Evolutionary conservation across 2,113 vertebrate species (phyloP), one percentile per base, ranked within the genome.

Genomic region (Aphelocoma coerulescens): DNA sequence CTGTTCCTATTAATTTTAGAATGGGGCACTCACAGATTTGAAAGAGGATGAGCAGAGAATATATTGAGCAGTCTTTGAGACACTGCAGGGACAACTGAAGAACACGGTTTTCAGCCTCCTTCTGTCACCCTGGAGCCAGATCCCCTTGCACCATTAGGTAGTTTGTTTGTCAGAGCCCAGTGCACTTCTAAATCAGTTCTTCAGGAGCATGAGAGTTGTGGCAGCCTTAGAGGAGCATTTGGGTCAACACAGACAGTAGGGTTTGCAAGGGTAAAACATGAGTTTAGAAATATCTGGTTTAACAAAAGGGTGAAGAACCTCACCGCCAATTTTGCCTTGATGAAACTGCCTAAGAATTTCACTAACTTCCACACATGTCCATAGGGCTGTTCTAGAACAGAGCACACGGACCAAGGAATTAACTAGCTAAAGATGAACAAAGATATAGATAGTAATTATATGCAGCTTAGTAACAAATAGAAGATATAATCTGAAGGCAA

Each of bases 11-110:
- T 83, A 39, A 62, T 39, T 19, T 74, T 19, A 2, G 2, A 83
- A 10, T 32, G 5, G 23, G 21, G 18, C 27, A 39, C 16, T 80
- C 39, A 43, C 18, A 48, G 43, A 33, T 86, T 48, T 51, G 28
- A 65, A 46, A 66, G 15, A 66, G n/a, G 20, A 77, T 58, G 37
- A 2, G 1, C 28, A 66, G 59, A 43, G 49, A 76, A 26, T 66
- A 16, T n/a, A 41, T 32, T 0, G 0, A 82, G 52, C 1, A 1
- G 19, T 35, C 6, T 54, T 55, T 49, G 66, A 4, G 3, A 63
- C 54, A 16, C 44, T 3, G 2, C 11, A 66, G 39, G 57, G 7
- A 7, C 27, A 68, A 28, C 1, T 8, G 68, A 63, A 75, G 18
- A 27, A 59, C 7, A 3, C 0, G 1, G 10, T 39, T 88, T 86